phyloP scores from a whole-genome alignment of 2,113 vertebrate species.

The Thermophis baileyi region DNA sequence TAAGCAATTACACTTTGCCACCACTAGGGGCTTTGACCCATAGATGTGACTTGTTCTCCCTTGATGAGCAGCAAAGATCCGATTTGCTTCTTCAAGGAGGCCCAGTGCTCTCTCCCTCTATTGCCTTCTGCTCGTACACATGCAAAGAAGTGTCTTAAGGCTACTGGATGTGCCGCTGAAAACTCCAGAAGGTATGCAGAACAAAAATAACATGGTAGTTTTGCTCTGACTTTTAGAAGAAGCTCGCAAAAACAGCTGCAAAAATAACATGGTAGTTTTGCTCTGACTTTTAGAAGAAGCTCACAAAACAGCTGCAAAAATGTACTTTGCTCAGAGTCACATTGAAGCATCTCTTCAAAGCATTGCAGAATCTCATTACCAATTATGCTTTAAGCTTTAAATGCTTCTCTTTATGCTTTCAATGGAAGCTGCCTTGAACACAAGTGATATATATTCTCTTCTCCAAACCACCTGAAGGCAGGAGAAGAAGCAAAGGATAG shows the following conservation, averaged over 20 bases:
- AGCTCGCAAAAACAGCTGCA: too few relatives aligned
- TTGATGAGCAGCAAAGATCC: background rate
- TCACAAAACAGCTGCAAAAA: background rate
- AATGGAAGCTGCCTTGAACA: background rate
- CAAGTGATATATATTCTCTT: background rate
- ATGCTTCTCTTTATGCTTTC: background rate
- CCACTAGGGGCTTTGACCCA: background rate
- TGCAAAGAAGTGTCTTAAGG: background rate
- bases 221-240: background rate
- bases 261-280: background rate
- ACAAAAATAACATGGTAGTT: background rate
- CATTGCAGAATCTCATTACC: background rate
- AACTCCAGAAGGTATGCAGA: background rate
- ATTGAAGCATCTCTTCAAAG: background rate
- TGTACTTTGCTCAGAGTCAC: background rate
- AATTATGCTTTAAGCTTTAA: background rate
- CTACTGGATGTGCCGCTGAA: background rate
- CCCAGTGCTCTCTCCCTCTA: background rate
- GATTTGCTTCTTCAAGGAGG: background rate
- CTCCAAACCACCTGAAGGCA: too few relatives aligned
- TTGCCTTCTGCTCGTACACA: background rate
- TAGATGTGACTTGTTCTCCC: background rate
- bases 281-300: background rate
- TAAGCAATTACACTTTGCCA: background rate
- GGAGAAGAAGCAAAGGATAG: too few relatives aligned